Percentiles rank a stretch among this genome's conserved stretches.
These are phyloP conservation scores for Drosophila sproati DNA, from an alignment of 1,140 invertebrate genomes.

Conservation along the genomic window DNA sequence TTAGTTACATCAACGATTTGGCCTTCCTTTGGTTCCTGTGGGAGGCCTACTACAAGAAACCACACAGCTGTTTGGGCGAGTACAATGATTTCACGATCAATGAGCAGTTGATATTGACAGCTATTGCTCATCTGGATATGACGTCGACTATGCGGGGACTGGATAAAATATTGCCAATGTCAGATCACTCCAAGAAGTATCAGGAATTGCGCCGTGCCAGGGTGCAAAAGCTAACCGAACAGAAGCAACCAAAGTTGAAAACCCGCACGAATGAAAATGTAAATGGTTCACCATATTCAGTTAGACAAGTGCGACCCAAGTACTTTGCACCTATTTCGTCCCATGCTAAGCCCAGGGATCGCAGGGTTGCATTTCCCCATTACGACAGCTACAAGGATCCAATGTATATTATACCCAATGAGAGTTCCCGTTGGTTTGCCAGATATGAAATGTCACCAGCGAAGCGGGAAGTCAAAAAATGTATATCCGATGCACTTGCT, in stretches of 20 bases:
- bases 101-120: constrained; percentile 66
- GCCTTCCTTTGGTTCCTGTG: constrained; percentile 67
- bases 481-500: constrained; percentile 13
- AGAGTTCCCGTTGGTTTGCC: constrained; percentile 34
- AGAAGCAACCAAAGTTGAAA: not conserved
- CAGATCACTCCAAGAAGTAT: constrained; percentile 34
- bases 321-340: not conserved
- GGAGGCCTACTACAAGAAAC: constrained; percentile 53
- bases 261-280: not conserved
- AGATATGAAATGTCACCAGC: constrained; percentile 28
- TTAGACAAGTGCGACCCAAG: constrained; percentile 30
- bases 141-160: constrained; percentile 51
- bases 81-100: constrained; percentile 37
- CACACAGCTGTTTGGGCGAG: not conserved
- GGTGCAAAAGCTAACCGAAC: not conserved
- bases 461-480: constrained; percentile 31
- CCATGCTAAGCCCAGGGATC: not conserved
- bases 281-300: constrained; percentile 32
- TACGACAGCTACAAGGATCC: constrained; percentile 26
- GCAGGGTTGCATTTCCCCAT: not conserved
- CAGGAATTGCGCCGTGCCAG: not conserved
- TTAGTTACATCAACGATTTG: constrained; percentile 58
- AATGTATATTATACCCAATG: constrained; percentile 22
- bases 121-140: constrained; percentile 69
- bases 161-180: constrained; percentile 55